Percentiles rank a stretch among this genome's conserved stretches.
phyloP scores from a whole-genome alignment of 2,888 invertebrate genomes.

The Teinopalpus imperialis region DNA sequence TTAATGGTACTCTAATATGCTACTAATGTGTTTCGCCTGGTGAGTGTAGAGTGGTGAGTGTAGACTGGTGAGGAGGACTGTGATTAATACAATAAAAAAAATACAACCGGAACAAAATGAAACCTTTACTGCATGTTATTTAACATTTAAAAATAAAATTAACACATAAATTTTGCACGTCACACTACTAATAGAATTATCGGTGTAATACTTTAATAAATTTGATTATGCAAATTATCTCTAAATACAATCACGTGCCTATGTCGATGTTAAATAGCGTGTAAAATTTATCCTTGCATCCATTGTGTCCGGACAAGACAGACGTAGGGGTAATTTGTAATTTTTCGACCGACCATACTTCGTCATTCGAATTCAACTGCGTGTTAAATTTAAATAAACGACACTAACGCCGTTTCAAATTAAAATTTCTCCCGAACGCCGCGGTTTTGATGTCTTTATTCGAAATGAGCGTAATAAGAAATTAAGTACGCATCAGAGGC shows the following conservation, averaged over 20 bases:
- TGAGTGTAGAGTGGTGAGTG: no score
- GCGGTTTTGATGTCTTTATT: constrained; percentile 77
- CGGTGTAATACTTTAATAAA: constrained; percentile 41
- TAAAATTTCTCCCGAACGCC: constrained; percentile 59
- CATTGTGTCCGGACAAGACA: constrained; percentile 60
- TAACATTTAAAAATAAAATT: constrained; percentile 13
- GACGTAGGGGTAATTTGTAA: constrained; percentile 63
- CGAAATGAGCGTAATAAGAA: constrained; percentile 62
- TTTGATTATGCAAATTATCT: constrained; percentile 66
- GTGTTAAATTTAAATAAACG: constrained; percentile 72
- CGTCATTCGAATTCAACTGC: constrained; percentile 71
- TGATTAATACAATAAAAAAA: no score
- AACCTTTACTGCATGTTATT: no score
- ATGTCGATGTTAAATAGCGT: constrained; percentile 76
- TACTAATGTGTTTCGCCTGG: no score
- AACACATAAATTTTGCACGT: constrained; percentile 27
- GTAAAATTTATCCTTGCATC: constrained; percentile 55
- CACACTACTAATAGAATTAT: constrained; percentile 44
- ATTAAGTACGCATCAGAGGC: constrained; percentile 59
- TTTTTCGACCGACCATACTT: constrained; percentile 54
- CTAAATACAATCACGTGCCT: constrained; percentile 57
- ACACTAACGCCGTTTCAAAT: constrained; percentile 59
- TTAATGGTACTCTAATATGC: no score
- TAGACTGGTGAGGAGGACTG: no score
- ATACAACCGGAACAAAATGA: no score